Percentiles rank a stretch among this genome's conserved stretches.
Evolutionary conservation across 1,140 invertebrate species (phyloP).

Genomic region (Proales similis): DNA sequence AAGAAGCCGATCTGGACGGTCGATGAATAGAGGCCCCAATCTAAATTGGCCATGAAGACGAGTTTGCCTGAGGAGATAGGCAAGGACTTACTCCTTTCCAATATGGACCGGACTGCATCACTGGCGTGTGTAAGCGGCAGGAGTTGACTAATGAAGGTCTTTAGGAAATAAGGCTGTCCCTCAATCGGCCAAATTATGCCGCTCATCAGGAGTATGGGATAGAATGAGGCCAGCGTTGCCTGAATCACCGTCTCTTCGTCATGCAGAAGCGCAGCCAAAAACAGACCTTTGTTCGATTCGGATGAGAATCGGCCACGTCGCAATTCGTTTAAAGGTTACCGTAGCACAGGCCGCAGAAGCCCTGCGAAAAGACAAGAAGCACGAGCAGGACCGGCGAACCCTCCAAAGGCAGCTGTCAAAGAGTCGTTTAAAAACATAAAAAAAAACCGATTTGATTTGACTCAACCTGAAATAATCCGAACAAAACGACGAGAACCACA

Average conservation of each 20-base stretch:
- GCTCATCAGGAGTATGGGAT: slow-evolving; percentile 32
- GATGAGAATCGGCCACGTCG: not conserved
- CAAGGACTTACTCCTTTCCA: not conserved
- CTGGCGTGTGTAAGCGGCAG: slow-evolving; percentile 27
- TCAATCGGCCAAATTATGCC: slow-evolving; percentile 37
- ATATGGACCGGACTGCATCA: slow-evolving; percentile 21
- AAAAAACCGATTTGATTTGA: not conserved
- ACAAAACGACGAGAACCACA: slow-evolving; percentile 2
- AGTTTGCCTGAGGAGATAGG: not conserved
- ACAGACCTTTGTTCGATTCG: not conserved
- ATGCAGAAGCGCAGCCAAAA: slow-evolving; percentile 11
- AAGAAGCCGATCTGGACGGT: slow-evolving; percentile 27
- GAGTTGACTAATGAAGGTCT: slow-evolving; percentile 4
- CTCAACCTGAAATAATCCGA: slow-evolving; percentile 13
- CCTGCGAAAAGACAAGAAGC: slow-evolving; percentile 6
- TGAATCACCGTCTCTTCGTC: slow-evolving; percentile 35
- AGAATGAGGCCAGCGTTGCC: slow-evolving; percentile 19
- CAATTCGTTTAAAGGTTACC: slow-evolving; percentile 2
- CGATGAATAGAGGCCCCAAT: not conserved
- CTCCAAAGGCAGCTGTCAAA: slow-evolving; percentile 15
- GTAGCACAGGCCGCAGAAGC: slow-evolving; percentile 30
- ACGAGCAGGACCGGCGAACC: slow-evolving; percentile 4
- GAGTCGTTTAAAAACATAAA: not conserved
- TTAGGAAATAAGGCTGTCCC: slow-evolving; percentile 18
- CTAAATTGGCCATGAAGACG: not conserved